Conservation (phyloP, 2,113 vertebrate genomes). For the Brienomyrus longianalis region DNA sequence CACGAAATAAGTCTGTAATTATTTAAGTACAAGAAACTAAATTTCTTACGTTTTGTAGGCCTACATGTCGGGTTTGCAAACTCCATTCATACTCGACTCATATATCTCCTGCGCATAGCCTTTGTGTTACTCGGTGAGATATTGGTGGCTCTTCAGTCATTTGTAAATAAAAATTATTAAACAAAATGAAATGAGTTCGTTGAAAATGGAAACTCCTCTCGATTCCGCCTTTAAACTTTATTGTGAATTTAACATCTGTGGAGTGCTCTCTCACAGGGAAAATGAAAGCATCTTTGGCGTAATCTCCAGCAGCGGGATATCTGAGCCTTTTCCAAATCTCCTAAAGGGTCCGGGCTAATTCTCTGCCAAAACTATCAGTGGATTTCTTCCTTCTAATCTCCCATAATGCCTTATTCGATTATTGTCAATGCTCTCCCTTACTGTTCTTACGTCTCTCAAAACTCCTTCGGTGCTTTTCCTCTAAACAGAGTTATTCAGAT, state of each 20-base stretch:
- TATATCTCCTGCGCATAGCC: background rate
- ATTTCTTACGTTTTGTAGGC: background rate
- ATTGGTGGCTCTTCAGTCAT: background rate
- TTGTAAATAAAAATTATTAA: background rate
- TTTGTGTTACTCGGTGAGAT: background rate
- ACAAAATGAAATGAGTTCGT: background rate
- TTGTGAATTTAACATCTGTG: conserved; percentile 39
- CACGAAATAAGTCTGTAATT: background rate
- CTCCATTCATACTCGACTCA: background rate
- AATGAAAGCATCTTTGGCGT: conserved; percentile 60
- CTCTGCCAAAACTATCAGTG: conserved; percentile 72
- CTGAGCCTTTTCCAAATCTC: conserved; percentile 63
- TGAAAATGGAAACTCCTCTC: conserved; percentile 9
- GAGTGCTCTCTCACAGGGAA: conserved; percentile 48
- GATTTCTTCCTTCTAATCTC: conserved; percentile 74
- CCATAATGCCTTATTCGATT: conserved; percentile 68
- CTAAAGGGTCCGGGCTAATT: conserved; percentile 62
- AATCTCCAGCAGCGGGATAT: conserved; percentile 65
- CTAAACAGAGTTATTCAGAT: conserved; percentile 56
- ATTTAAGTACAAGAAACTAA: background rate
- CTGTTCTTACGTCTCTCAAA: conserved; percentile 64
- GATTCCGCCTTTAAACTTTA: conserved; percentile 34
- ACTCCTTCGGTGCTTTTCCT: conserved; percentile 45
- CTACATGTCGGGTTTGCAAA: background rate
- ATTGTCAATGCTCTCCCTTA: conserved; percentile 66